phyloP scores from a whole-genome alignment of 2,888 invertebrate species.

The Drosophila sordidula region DNA sequence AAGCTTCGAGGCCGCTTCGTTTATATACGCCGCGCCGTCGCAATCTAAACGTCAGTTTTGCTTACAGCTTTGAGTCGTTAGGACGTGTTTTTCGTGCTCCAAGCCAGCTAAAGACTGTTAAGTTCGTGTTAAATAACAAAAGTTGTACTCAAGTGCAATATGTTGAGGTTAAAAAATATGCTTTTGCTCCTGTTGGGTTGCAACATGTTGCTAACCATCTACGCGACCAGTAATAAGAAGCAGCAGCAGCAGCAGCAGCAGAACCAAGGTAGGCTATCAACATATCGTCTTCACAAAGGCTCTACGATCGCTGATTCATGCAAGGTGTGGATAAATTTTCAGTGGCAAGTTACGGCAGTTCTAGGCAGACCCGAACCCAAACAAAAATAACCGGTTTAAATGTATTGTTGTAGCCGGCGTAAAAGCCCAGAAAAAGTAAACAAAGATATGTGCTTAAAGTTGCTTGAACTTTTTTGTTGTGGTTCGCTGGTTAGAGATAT shows the following conservation, averaged over 20 bases:
- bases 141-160: slow-evolving; percentile 50
- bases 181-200: slow-evolving; percentile 62
- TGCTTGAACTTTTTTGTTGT: slow-evolving; percentile 23
- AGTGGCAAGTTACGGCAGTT: slow-evolving; percentile 42
- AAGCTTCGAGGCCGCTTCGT: slow-evolving; percentile 48
- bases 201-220: slow-evolving; percentile 55
- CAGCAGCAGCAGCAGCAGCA: slow-evolving; percentile 42
- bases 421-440: slow-evolving; percentile 22
- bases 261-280: slow-evolving; percentile 73
- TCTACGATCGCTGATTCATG: slow-evolving; percentile 38
- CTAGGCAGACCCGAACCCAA: slow-evolving; percentile 58
- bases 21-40: slow-evolving; percentile 76
- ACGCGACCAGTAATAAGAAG: slow-evolving; percentile 60
- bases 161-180: slow-evolving; percentile 48
- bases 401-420: slow-evolving; percentile 10
- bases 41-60: slow-evolving; percentile 73
- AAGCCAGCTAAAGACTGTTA: background rate
- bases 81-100: slow-evolving; percentile 39
- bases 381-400: slow-evolving; percentile 61
- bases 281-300: slow-evolving; percentile 6
- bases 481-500: slow-evolving; percentile 4
- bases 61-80: slow-evolving; percentile 59
- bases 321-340: slow-evolving; percentile 47
- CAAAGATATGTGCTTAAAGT: slow-evolving; percentile 21
- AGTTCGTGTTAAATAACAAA: slow-evolving; percentile 29